Base-by-base conservation (phyloP, 2,888 invertebrate genomes). In the Orthosia gracilis region DNA sequence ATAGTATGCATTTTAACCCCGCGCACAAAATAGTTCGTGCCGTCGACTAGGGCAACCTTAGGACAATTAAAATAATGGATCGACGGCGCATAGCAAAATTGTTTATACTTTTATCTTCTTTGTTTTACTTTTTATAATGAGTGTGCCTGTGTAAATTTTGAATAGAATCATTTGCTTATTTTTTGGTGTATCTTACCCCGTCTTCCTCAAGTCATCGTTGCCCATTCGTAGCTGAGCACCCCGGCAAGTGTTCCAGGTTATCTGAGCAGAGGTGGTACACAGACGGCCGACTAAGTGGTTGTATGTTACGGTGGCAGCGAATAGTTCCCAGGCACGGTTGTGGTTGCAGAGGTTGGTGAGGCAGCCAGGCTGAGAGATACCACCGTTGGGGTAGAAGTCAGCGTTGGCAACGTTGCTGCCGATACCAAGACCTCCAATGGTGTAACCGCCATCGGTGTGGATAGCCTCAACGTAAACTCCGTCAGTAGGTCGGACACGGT, bases 361-460 rank as follows among this genome's bases (percentile, higher is more conserved):
- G 54, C 94, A 94, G 0, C 91, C 92, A 7, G 94, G 93, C 73
- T 94, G 93, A n/a, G 84, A 84, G 47, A 68, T 88, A 4, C 97
- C 97, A 58, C 95, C 94, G 78, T 97, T 97, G n/a, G 97, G 97
- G 93, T 96, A 97, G 90, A 97, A 97, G 88, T 97, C 97, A 12
- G 91, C 97, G 74, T 96, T 92, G 1, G 96, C 97, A 4, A 97
- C 90, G 4, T 93, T 87, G 2, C 90, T 85, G 0, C 95, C 95
- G 17, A 93, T 96, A 91, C 82, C 97, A 89, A 85, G 95, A 92
- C 89, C 97, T 82, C 40, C 94, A 88, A 78, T 12, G 1, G 80
- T 73, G 40, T 76, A 87, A 82, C 86, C 87, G 1, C 89, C 87
- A 47, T 90, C 80, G 0, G 91, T 91, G 74, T 93, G 93, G 45